These are phyloP conservation scores for Saccopteryx leptura DNA, from an alignment of 2,113 vertebrate species.

Conservation along the genomic window DNA sequence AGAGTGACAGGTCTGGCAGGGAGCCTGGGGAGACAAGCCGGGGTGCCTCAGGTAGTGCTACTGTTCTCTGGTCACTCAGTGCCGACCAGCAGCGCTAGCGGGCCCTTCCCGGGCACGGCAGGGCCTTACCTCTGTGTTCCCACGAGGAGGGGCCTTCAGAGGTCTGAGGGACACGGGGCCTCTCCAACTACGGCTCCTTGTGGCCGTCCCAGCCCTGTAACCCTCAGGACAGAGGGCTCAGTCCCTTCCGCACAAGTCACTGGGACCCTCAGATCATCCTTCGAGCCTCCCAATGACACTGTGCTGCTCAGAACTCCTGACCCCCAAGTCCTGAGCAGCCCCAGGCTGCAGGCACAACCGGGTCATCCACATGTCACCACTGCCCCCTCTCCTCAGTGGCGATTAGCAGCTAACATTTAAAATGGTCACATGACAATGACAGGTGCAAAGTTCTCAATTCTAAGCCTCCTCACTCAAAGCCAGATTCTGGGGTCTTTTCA, in stretches of 20 bases:
- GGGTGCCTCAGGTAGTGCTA: accelerated
- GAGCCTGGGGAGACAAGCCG: constrained; percentile 1
- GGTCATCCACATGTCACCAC: neutral
- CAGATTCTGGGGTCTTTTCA: neutral
- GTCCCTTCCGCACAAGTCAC: neutral
- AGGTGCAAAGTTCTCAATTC: constrained; percentile 69
- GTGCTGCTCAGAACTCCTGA: neutral
- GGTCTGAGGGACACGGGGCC: accelerated
- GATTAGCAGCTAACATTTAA: constrained; percentile 35
- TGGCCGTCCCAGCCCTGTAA: neutral
- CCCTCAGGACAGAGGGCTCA: neutral
- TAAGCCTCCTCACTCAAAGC: neutral
- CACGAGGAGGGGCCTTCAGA: neutral
- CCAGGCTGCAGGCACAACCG: neutral
- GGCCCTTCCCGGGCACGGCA: neutral
- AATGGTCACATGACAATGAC: constrained; percentile 30
- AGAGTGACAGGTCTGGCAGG: neutral
- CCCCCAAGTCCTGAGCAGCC: neutral
- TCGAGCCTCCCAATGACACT: neutral
- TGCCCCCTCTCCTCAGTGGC: no score
- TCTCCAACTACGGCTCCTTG: neutral
- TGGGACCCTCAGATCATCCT: neutral
- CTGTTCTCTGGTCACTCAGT: neutral
- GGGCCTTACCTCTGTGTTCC: neutral
- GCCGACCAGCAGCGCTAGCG: neutral